phyloP scores from a whole-genome alignment of 2,113 vertebrate genomes.

The Phylloscopus trochilus region DNA sequence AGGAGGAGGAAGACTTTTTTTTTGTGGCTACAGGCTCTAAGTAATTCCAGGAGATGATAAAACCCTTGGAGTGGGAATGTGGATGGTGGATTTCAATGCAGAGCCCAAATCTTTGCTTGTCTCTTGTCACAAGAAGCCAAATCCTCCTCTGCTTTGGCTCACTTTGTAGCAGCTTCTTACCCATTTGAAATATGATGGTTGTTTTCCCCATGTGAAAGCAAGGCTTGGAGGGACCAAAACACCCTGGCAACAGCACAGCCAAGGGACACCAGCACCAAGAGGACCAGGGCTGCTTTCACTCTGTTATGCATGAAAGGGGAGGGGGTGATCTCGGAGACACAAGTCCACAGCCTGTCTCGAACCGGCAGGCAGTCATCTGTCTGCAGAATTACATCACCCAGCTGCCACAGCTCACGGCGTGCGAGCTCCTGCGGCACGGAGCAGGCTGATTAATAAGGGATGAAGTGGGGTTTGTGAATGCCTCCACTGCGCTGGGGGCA shows the following conservation, averaged over 20 bases:
- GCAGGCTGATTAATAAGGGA: background rate
- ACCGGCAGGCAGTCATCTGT: background rate
- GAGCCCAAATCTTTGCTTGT: background rate
- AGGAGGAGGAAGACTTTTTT: background rate
- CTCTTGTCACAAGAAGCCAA: background rate
- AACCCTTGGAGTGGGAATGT: background rate
- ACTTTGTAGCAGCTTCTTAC: background rate
- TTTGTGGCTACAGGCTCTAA: background rate
- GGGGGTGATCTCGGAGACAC: background rate
- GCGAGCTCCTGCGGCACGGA: background rate
- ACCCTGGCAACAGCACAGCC: background rate
- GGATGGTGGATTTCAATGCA: background rate
- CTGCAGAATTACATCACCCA: background rate
- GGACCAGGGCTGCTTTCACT: background rate
- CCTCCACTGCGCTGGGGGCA: accelerated
- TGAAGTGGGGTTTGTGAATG: background rate
- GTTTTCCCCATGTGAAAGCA: background rate
- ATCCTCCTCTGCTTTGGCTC: background rate
- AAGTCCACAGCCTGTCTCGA: background rate
- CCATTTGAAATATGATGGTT: background rate
- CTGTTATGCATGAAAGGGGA: accelerated
- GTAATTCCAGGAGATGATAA: background rate
- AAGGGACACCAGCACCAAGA: background rate
- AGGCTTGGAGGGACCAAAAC: background rate
- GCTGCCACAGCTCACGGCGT: accelerated